phyloP scores from a whole-genome alignment of 2,113 vertebrate species.

The Thomomys bottae region DNA sequence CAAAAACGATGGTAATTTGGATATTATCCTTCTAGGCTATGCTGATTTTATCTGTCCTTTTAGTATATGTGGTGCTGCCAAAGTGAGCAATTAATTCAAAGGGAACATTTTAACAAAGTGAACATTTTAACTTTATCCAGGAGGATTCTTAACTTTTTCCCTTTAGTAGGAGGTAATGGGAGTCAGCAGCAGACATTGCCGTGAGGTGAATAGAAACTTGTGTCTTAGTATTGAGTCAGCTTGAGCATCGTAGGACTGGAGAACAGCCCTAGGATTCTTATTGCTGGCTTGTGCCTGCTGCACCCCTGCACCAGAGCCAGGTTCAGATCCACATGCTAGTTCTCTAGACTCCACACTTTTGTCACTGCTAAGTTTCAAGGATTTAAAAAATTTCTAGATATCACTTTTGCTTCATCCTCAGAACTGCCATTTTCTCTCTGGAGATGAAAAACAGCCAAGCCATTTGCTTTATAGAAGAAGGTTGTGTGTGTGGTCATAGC shows the following conservation, averaged over 20 bases:
- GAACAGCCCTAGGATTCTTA: neutral
- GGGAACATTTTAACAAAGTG: neutral
- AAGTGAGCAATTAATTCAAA: neutral
- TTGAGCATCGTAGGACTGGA: neutral
- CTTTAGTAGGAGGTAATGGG: neutral
- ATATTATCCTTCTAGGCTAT: neutral
- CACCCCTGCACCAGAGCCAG: neutral
- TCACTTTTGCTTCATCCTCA: slow-evolving; percentile 20
- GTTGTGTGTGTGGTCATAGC: neutral
- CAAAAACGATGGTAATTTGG: neutral
- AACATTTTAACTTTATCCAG: neutral
- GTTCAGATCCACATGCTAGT: neutral
- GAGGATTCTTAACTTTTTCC: neutral
- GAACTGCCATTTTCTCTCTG: neutral
- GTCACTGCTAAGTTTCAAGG: neutral
- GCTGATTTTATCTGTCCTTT: neutral
- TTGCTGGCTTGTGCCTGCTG: neutral
- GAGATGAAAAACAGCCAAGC: neutral
- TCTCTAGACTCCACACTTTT: neutral
- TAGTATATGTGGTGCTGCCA: neutral
- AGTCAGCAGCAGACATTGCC: neutral
- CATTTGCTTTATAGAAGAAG: neutral
- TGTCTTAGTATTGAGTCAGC: neutral
- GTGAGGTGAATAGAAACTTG: neutral
- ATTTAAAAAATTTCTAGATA: neutral